phyloP scores from a whole-genome alignment of 2,888 invertebrate genomes.

The Agrotis puta region DNA sequence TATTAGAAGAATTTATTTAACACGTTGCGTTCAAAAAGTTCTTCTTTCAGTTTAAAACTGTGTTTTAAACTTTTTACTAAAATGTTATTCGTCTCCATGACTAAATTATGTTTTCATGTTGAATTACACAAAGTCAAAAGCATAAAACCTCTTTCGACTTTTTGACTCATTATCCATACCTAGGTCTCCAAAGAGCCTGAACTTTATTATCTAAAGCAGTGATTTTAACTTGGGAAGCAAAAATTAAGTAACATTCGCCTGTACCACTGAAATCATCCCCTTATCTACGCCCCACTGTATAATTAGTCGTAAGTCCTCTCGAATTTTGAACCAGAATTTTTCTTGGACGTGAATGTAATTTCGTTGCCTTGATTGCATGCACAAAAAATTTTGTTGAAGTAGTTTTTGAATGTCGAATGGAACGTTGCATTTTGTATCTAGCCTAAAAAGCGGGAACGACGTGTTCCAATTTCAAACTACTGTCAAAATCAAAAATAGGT shows the following conservation, averaged over 20 bases:
- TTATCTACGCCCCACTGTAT: conserved; percentile 40
- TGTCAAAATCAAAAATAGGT: background rate
- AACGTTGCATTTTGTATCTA: conserved; percentile 25
- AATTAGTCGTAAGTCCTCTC: conserved; percentile 5
- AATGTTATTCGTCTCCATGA: background rate
- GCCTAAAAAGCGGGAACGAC: background rate
- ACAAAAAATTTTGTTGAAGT: conserved; percentile 10
- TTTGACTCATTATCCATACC: conserved; percentile 12
- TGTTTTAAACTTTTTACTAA: background rate
- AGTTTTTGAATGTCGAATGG: conserved; percentile 38
- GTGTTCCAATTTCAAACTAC: conserved; percentile 18
- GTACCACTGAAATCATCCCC: conserved; percentile 42
- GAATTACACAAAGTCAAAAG: conserved; percentile 11
- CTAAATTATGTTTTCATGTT: background rate
- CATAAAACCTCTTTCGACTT: conserved; percentile 23
- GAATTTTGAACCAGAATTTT: conserved; percentile 16
- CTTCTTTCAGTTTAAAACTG: background rate
- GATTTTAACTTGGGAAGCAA: conserved; percentile 12
- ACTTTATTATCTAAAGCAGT: conserved; percentile 38
- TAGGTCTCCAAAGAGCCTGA: conserved; percentile 24
- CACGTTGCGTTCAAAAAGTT: background rate
- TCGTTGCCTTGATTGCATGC: conserved; percentile 19
- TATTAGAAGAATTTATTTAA: background rate
- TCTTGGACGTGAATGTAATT: conserved; percentile 18
- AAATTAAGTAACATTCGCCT: conserved; percentile 30